Percentiles rank a stretch among this genome's conserved stretches.
Evolutionary conservation across 2,888 invertebrate species (phyloP).

Genomic region (Trichogramma dendrolimi): DNA sequence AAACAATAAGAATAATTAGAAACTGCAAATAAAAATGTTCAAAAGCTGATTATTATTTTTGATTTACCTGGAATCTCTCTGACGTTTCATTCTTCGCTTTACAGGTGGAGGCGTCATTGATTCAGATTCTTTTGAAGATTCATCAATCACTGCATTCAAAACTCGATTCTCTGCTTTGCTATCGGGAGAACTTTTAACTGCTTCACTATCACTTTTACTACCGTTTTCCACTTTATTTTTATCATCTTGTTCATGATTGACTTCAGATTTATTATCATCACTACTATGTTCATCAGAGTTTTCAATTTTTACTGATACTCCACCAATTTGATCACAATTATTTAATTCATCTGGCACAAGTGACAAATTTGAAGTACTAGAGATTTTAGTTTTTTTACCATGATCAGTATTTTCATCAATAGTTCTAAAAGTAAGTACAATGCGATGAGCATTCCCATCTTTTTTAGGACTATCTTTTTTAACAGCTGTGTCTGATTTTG

Average conservation of each 20-base stretch:
- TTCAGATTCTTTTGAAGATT: constrained; percentile 27
- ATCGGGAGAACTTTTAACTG: too few species aligned
- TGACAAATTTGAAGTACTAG: constrained; percentile 47
- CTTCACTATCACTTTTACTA: not conserved
- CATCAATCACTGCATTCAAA: constrained; percentile 19
- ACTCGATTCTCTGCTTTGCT: not conserved
- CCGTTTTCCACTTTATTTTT: constrained; percentile 4
- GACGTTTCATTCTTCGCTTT: constrained; percentile 40
- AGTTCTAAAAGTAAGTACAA: constrained; percentile 62
- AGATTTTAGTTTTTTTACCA: constrained; percentile 48
- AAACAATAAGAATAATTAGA: not conserved
- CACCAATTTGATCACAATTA: constrained; percentile 48
- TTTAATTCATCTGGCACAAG: constrained; percentile 46
- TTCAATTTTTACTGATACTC: constrained; percentile 50
- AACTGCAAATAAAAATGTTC: not conserved
- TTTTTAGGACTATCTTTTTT: constrained; percentile 37
- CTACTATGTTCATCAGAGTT: constrained; percentile 40
- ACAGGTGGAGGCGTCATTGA: constrained; percentile 33
- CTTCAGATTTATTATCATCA: constrained; percentile 54
- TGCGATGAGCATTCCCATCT: constrained; percentile 56
- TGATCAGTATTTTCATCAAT: constrained; percentile 51
- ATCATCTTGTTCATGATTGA: constrained; percentile 24
- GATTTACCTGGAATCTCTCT: constrained; percentile 41
- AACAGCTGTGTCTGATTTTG: constrained; percentile 20
- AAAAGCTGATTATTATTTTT: not conserved